Evolutionary conservation across 2,797 vertebrate genomes (phyloP).

Genomic region (Rhabdophis nuchalis): DNA sequence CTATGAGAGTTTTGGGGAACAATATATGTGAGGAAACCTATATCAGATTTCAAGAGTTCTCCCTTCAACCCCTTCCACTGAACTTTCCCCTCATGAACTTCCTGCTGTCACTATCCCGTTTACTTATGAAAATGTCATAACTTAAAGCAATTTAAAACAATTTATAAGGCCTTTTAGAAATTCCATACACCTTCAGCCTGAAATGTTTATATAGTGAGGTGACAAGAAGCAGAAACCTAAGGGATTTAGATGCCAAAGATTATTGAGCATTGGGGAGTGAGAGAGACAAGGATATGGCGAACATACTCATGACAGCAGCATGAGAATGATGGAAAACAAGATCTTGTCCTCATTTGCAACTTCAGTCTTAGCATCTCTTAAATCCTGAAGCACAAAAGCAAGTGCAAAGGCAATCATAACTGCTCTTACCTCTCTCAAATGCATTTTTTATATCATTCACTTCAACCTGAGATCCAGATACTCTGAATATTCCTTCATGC

Average conservation of each 20-base stretch:
- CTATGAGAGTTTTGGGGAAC: background rate
- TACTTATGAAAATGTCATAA: conserved; percentile 1
- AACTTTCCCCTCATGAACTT: background rate
- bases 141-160: conserved; percentile 2
- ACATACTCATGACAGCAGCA: background rate
- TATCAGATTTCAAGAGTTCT: background rate
- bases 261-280: conserved; percentile 9
- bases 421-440: conserved; percentile 89
- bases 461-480: conserved; percentile 96
- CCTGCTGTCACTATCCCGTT: background rate
- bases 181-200: conserved; percentile 37
- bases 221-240: conserved; percentile 32
- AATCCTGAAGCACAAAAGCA: background rate
- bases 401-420: fast-evolving
- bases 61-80: background rate
- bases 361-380: background rate
- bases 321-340: background rate
- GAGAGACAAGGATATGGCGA: background rate
- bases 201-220: conserved; percentile 10
- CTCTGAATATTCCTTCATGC: conserved; percentile 96
- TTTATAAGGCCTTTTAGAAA: conserved; percentile 31
- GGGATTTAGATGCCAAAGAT: conserved; percentile 10
- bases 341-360: fast-evolving
- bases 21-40: background rate
- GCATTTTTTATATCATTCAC: conserved; percentile 99